Conservation (phyloP, 2,113 vertebrate genomes). For the Colistium nudipinnis region DNA sequence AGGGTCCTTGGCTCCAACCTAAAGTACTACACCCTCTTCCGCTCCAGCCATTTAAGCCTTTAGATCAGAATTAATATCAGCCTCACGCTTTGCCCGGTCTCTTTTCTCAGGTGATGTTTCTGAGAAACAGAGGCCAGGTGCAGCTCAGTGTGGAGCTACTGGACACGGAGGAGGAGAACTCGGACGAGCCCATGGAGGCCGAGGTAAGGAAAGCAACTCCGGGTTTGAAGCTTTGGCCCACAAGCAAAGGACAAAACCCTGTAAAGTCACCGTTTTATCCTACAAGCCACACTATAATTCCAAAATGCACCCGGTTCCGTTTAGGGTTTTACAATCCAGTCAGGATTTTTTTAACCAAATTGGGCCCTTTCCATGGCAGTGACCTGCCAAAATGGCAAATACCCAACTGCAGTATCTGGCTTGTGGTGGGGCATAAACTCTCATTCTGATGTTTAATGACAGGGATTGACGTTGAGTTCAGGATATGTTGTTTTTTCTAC, state of each 20-base stretch:
- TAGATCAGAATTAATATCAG: not conserved
- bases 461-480: no score
- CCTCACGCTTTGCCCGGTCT: not conserved
- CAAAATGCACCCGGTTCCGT: not conserved
- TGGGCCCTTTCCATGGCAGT: not conserved
- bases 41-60: not conserved
- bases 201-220: conserved; percentile 83
- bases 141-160: conserved; percentile 95
- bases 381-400: not conserved
- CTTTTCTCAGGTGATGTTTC: conserved; percentile 88
- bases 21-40: not conserved
- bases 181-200: conserved; percentile 94
- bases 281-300: not conserved
- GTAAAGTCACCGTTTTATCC: not conserved
- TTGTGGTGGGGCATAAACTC: no score
- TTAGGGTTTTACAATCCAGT: not conserved
- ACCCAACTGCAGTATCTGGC: not conserved
- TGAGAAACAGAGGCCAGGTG: conserved; percentile 89
- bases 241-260: not conserved
- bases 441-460: no score
- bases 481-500: no score
- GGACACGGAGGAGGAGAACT: conserved; percentile 97
- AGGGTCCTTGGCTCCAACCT: not conserved
- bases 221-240: not conserved
- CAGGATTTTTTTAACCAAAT: not conserved